Evolutionary conservation across 2,888 invertebrate genomes (phyloP).

Genomic region (Dexiosoma caninum): DNA sequence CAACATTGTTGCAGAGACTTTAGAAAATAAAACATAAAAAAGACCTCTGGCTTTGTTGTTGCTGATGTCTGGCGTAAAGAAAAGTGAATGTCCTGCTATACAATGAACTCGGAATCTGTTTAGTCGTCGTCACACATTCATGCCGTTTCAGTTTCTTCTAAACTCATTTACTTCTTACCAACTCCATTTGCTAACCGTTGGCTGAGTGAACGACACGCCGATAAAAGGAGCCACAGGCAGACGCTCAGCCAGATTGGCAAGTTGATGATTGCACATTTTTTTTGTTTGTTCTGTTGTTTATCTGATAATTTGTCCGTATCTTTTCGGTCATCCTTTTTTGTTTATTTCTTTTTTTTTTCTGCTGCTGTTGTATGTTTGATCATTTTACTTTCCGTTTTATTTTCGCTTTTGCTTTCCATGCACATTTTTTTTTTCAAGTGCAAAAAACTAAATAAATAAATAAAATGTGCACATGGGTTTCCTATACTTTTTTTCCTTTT

Average conservation of each 20-base stretch:
- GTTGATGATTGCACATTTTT: not conserved
- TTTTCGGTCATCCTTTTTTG: not conserved
- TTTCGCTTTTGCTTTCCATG: conserved; percentile 58
- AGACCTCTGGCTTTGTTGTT: not conserved
- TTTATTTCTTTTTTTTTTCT: conserved; percentile 4
- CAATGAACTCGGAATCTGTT: not conserved
- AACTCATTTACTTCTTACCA: conserved; percentile 35
- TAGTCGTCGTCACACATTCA: conserved; percentile 15
- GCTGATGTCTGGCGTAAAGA: not conserved
- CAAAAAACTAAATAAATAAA: conserved; percentile 25
- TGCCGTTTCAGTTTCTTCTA: conserved; percentile 11
- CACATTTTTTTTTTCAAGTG: conserved; percentile 60
- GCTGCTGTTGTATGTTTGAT: conserved; percentile 16
- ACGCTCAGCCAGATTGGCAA: not conserved
- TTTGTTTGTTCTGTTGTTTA: conserved; percentile 14
- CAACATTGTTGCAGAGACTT: conserved; percentile 6
- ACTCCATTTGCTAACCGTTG: conserved; percentile 34
- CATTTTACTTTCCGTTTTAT: conserved; percentile 55
- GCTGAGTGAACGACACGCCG: conserved; percentile 4
- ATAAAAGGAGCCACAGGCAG: not conserved
- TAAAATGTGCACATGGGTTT: conserved; percentile 10
- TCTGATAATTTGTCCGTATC: no score
- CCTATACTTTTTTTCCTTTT: not conserved
- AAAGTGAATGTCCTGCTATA: conserved; percentile 36
- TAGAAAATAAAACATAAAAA: not conserved